These are phyloP conservation scores for Ciconia stormi DNA, from an alignment of 2,113 vertebrate species.

Conservation along the genomic window DNA sequence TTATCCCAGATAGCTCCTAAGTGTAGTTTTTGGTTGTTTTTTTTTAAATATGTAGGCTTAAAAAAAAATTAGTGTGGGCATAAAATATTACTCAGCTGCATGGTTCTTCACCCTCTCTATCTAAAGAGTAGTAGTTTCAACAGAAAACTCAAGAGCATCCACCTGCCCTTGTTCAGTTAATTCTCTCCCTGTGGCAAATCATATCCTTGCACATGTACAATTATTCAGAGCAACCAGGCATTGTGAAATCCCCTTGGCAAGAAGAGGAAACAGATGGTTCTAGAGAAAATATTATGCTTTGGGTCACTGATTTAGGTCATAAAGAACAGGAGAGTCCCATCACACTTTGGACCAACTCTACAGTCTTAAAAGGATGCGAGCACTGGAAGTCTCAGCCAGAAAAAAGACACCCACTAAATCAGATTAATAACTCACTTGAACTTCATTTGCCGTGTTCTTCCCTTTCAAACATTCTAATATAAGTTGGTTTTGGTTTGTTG, in stretches of 20 bases:
- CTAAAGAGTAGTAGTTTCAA: neutral
- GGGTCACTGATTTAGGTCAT: slow-evolving; percentile 53
- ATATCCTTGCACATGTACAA: slow-evolving; percentile 4
- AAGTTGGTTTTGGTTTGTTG: neutral
- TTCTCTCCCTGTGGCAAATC: slow-evolving; percentile 38
- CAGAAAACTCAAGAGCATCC: neutral
- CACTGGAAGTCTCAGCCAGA: neutral
- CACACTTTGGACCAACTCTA: slow-evolving; percentile 35
- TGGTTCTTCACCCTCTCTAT: neutral
- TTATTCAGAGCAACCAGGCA: slow-evolving; percentile 55
- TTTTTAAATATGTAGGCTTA: neutral
- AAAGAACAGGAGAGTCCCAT: slow-evolving; percentile 19
- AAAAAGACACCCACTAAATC: neutral
- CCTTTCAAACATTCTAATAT: neutral
- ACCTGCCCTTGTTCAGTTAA: slow-evolving; percentile 27
- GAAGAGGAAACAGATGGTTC: slow-evolving; percentile 60
- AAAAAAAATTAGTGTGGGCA: neutral
- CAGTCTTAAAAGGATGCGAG: neutral
- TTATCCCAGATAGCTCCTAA: neutral
- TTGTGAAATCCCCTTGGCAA: slow-evolving; percentile 67
- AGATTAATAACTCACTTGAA: neutral
- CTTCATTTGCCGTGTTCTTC: neutral
- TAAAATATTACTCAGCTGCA: neutral
- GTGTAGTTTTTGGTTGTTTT: neutral
- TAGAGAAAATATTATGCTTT: slow-evolving; percentile 46